Evolutionary conservation across 2,888 invertebrate species (phyloP), one percentile per base, ranked within the genome.

Genomic region (Cremastinae sp.): DNA sequence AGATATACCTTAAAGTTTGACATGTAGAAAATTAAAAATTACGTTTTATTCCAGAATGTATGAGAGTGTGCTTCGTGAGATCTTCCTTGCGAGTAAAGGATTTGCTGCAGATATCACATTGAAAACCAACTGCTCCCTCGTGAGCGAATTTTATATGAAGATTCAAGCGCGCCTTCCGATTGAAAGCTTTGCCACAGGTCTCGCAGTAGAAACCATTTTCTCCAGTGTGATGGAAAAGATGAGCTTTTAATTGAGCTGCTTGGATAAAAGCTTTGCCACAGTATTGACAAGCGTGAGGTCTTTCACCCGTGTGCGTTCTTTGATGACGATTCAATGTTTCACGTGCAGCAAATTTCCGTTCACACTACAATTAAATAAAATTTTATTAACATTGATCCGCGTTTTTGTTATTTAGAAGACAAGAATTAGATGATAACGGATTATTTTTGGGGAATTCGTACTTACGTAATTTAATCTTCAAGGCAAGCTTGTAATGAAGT

Each of bases 251-350:
- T 86, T 96, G 96, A 5, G 94, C 93, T 8, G 94, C 94, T 89
- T 96, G 97, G 72, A 97, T 97, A 89, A 96, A 97, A n/a, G 95
- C 93, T 86, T 94, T 94, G 8, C 92, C 92, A 86, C 97, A 97
- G 82, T 92, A 91, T 49, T 91, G 88, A 86, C 95, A 96, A 20
- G 87, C 86, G 75, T 91, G 91, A 1, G 91, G 92, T 75, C 91
- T 90, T 35, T 90, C 89, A 0, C 91, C 91, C 3, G 91, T 91
- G 85, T 95, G 95, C 0, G 94, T 94, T 80, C 94, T 91, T 83
- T 94, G 92, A 86, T 95, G 95, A 1, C 95, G 93, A 81, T 95
- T 94, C 81, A 95, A 90, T 70, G 96, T 96, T 87, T 96, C 96
- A 82, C 96, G 94, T 0, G 96, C 96, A 64, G 94, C 94, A 84